phyloP scores from a whole-genome alignment of 2,113 vertebrate genomes.

The Oplegnathus fasciatus region DNA sequence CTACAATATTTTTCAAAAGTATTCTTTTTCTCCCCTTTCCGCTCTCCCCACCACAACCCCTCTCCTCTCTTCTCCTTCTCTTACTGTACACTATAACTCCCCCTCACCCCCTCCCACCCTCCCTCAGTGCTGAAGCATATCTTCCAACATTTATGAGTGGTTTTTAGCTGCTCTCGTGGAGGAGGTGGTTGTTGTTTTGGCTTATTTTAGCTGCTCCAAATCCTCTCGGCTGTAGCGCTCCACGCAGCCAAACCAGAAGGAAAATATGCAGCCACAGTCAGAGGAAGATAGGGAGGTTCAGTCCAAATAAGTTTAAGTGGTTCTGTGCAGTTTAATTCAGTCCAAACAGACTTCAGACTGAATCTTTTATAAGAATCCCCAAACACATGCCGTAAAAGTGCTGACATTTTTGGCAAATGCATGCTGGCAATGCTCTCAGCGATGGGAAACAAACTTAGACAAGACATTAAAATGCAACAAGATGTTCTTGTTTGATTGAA shows the following conservation, averaged over 20 bases:
- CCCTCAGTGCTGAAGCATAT: constrained; percentile 44
- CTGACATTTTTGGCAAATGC: constrained; percentile 54
- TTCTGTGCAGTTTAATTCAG: constrained; percentile 51
- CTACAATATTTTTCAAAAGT: constrained; percentile 4
- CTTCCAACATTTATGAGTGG: constrained; percentile 75
- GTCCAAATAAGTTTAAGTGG: constrained; percentile 58
- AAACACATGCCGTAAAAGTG: constrained; percentile 57
- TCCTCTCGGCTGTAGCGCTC: constrained; percentile 58
- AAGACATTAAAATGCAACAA: constrained; percentile 47
- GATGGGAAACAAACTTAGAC: constrained; percentile 38
- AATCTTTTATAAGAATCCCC: constrained; percentile 68
- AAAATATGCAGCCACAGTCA: constrained; percentile 49
- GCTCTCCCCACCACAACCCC: background rate
- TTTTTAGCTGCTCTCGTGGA: constrained; percentile 63
- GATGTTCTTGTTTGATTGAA: constrained; percentile 49
- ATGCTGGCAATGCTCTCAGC: constrained; percentile 41
- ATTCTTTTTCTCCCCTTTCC: constrained; percentile 8
- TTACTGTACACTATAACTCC: constrained; percentile 37
- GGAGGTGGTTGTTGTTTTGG: constrained; percentile 70
- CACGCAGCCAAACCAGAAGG: constrained; percentile 52
- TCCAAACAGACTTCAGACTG: constrained; percentile 53
- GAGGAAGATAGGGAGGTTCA: constrained; percentile 28
- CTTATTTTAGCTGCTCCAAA: constrained; percentile 74
- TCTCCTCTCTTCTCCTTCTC: constrained; percentile 21
- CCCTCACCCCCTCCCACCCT: constrained; percentile 14